A percentile compares a stretch with the other conserved stretches of the same genome.
Evolutionary conservation across 2,888 invertebrate species (phyloP).

Genomic region (Lepidocyrtoides sp.): DNA sequence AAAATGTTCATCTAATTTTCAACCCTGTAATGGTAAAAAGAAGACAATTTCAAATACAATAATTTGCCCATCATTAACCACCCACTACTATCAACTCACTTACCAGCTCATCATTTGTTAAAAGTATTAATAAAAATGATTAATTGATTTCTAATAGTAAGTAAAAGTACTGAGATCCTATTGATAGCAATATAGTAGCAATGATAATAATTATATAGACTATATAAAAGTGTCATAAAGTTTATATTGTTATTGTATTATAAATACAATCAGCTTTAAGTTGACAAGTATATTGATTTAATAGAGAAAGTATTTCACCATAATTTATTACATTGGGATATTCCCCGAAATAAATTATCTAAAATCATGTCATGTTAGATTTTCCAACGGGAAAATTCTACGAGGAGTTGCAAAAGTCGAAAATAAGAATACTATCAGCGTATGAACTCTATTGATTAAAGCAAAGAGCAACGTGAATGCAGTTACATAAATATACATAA

Average conservation of each 20-base stretch:
- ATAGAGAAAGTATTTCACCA: neutral
- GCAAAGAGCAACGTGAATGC: slow-evolving; percentile 42
- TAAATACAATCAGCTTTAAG: too few species aligned
- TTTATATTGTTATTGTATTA: neutral
- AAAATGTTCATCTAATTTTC: neutral
- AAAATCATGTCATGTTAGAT: too few species aligned
- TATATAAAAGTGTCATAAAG: neutral
- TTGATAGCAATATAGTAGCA: neutral
- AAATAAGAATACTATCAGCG: slow-evolving; percentile 5
- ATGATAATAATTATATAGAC: neutral
- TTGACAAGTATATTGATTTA: neutral
- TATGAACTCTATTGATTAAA: slow-evolving; percentile 35
- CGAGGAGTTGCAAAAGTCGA: neutral
- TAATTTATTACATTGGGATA: too few species aligned
- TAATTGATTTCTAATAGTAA: neutral
- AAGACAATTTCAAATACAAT: neutral
- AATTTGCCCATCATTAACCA: neutral
- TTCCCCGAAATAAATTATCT: too few species aligned
- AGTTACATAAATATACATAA: too few species aligned
- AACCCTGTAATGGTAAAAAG: slow-evolving; percentile 4
- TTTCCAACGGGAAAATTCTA: too few species aligned
- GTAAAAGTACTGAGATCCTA: slow-evolving; percentile 49
- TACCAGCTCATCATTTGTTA: neutral
- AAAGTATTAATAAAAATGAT: too few species aligned
- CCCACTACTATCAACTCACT: too few species aligned